Conservation (phyloP, 92 coral and sea anemone genomes). For the Desmophyllum pertusum region DNA sequence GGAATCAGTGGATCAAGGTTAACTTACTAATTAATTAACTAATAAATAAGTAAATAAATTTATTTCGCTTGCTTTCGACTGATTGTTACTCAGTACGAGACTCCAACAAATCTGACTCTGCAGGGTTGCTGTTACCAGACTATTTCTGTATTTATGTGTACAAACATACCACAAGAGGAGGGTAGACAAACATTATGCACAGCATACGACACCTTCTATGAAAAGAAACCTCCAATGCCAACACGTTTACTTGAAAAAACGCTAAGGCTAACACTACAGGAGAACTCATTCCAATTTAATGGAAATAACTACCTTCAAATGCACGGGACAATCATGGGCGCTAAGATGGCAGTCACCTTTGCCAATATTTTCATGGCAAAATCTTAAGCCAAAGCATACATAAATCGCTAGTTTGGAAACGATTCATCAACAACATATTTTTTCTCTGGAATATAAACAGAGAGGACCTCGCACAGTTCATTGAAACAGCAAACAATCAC, state of each 20-base stretch:
- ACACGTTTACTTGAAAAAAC: not conserved
- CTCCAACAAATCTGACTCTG: no score
- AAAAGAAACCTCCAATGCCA: not conserved
- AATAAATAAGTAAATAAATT: no score
- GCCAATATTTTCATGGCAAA: not conserved
- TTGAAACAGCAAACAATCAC: constrained; percentile 2
- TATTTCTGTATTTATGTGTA: no score
- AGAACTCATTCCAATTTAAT: no score
- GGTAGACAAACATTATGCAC: not conserved
- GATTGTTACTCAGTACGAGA: no score
- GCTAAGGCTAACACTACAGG: no score
- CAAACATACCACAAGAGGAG: no score
- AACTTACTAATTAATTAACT: no score
- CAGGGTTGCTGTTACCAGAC: no score
- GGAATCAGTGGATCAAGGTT: no score
- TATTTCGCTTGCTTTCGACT: no score
- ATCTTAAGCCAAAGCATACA: not conserved
- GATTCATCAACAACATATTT: not conserved
- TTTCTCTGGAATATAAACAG: constrained; percentile 6
- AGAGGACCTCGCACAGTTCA: not conserved
- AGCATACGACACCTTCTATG: not conserved
- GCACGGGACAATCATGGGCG: not conserved
- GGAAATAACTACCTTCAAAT: no score
- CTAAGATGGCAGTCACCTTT: not conserved
- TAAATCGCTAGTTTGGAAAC: constrained; percentile 4